These are phyloP conservation scores for Lithophane semibrunnea DNA, from an alignment of 2,888 invertebrate genomes.

Conservation along the genomic window DNA sequence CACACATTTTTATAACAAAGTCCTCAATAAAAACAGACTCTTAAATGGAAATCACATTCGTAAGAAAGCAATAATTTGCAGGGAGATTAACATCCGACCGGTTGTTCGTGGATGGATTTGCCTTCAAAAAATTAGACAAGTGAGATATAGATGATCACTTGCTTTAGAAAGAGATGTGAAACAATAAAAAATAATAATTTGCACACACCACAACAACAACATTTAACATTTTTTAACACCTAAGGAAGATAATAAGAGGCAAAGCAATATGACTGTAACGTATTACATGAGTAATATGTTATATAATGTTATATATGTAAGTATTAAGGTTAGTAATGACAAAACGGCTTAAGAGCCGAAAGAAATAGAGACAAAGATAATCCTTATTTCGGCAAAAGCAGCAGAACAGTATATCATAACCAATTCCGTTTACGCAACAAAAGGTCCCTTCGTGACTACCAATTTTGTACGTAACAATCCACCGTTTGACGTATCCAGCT, in stretches of 20 bases:
- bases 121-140: background rate
- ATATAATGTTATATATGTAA: no score
- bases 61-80: conserved; percentile 71
- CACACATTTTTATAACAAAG: conserved; percentile 19
- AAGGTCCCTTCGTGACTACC: conserved; percentile 43
- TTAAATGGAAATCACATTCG: conserved; percentile 67
- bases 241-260: background rate
- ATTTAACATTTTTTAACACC: no score
- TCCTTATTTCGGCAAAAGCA: conserved; percentile 16
- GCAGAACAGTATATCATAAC: conserved; percentile 14
- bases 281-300: background rate
- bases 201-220: no score
- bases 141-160: background rate
- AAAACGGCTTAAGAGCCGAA: conserved; percentile 10
- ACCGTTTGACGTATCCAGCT: conserved; percentile 48
- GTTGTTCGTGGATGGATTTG: conserved; percentile 8
- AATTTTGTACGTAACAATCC: conserved; percentile 51
- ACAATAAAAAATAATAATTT: background rate
- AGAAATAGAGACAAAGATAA: conserved; percentile 24
- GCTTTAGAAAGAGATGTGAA: background rate
- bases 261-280: background rate
- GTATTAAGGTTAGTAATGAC: conserved; percentile 20
- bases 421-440: conserved; percentile 61
- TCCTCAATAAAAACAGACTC: conserved; percentile 41
- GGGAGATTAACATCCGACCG: conserved; percentile 67